Evolutionary conservation across 2,797 vertebrate genomes (phyloP).

Genomic region (Epinephelus malabaricus): DNA sequence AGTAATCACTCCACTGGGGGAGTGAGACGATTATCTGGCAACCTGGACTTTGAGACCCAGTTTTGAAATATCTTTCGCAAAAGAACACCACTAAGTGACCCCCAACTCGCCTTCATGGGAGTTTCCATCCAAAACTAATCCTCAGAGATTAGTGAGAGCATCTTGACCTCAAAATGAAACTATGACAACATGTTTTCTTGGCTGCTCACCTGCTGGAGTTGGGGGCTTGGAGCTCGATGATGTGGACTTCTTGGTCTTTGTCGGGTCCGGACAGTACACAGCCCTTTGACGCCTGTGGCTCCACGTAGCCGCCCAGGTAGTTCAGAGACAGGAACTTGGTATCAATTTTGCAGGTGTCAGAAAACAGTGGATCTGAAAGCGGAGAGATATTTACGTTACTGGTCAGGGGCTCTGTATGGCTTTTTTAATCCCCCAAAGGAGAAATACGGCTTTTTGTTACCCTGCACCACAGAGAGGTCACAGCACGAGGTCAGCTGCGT

Average conservation of each 20-base stretch:
- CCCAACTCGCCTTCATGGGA: slow-evolving; percentile 16
- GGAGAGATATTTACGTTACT: slow-evolving; percentile 44
- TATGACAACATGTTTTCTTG: slow-evolving; percentile 46
- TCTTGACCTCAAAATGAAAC: slow-evolving; percentile 62
- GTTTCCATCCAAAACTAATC: slow-evolving; percentile 70
- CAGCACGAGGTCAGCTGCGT: slow-evolving; percentile 27
- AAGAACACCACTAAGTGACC: slow-evolving; percentile 49
- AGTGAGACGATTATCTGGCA: slow-evolving; percentile 61
- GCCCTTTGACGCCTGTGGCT: slow-evolving; percentile 91
- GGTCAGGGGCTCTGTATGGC: background rate
- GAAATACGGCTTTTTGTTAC: slow-evolving; percentile 27
- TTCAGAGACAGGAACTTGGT: slow-evolving; percentile 97
- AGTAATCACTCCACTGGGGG: slow-evolving; percentile 58
- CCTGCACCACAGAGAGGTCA: slow-evolving; percentile 20
- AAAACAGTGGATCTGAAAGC: slow-evolving; percentile 91
- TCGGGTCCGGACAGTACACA: slow-evolving; percentile 88
- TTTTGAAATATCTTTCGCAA: slow-evolving; percentile 67
- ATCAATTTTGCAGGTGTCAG: slow-evolving; percentile 92
- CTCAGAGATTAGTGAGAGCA: slow-evolving; percentile 56
- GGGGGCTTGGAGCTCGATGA: slow-evolving; percentile 95
- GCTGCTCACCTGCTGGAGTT: slow-evolving; percentile 90
- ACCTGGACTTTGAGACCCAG: slow-evolving; percentile 40
- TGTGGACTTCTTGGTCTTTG: slow-evolving; percentile 91
- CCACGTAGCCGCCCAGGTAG: slow-evolving; percentile 95
- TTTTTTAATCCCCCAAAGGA: slow-evolving; percentile 38